phyloP scores from a whole-genome alignment of 2,113 vertebrate species.

The Notechis scutatus region DNA sequence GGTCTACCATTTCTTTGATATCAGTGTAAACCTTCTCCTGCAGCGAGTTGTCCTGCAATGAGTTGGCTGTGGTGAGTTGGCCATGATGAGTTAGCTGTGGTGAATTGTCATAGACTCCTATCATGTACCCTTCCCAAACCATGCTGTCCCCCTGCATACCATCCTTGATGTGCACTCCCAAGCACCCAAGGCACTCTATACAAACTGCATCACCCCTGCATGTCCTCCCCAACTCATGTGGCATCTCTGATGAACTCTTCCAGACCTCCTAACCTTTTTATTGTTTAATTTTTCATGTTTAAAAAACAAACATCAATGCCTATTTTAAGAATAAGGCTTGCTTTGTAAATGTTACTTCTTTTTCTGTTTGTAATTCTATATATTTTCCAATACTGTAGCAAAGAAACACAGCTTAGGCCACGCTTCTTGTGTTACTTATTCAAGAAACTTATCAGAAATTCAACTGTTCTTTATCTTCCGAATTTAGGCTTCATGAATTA shows the following conservation, averaged over 20 bases:
- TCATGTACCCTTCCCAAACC: not conserved
- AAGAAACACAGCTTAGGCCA: slow-evolving; percentile 46
- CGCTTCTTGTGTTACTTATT: slow-evolving; percentile 27
- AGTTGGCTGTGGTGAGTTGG: no score
- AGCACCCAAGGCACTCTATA: not conserved
- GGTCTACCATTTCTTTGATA: no score
- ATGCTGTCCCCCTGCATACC: not conserved
- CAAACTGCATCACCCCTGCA: not conserved
- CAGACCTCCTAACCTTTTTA: not conserved
- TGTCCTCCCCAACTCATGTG: not conserved
- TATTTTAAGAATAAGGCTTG: not conserved
- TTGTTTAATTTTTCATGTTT: not conserved
- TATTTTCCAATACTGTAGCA: slow-evolving; percentile 34
- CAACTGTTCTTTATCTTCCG: slow-evolving; percentile 53
- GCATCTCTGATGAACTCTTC: not conserved
- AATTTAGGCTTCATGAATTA: slow-evolving; percentile 59
- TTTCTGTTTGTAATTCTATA: slow-evolving; percentile 1
- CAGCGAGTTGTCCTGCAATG: no score
- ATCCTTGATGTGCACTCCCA: not conserved
- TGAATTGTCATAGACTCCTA: no score
- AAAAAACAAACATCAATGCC: not conserved
- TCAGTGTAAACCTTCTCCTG: no score
- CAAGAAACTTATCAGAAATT: slow-evolving; percentile 58
- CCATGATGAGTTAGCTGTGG: no score
- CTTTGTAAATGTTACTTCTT: not conserved